A percentile compares a stretch with the other conserved stretches of the same genome.
Evolutionary conservation across 1,140 invertebrate genomes (phyloP).

Genomic region (Bursaphelenchus mucronatus): DNA sequence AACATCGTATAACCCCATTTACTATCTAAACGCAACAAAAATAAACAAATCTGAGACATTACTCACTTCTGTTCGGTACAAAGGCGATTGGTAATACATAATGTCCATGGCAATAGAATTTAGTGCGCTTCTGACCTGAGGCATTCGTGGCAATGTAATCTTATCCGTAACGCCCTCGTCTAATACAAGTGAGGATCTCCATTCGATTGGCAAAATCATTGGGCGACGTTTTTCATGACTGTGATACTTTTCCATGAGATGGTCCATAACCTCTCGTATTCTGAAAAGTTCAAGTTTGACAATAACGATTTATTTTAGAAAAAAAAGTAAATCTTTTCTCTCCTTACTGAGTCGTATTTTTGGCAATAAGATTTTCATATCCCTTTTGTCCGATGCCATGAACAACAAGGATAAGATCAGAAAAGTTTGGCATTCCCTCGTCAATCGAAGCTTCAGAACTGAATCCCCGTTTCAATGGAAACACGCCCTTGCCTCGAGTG

Average conservation of each 20-base stretch:
- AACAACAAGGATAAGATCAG: constrained; percentile 57
- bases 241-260: constrained; percentile 56
- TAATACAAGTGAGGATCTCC: constrained; percentile 47
- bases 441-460: constrained; percentile 26
- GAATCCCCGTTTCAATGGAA: constrained; percentile 24
- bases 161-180: constrained; percentile 52
- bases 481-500: constrained; percentile 30
- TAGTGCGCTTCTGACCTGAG: constrained; percentile 40
- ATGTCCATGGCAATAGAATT: constrained; percentile 73
- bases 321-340: background rate
- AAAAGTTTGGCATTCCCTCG: constrained; percentile 50
- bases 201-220: constrained; percentile 58
- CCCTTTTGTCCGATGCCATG: constrained; percentile 61
- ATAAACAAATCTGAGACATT: background rate
- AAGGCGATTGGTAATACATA: constrained; percentile 75
- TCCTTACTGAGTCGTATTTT: constrained; percentile 57
- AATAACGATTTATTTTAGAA: constrained; percentile 6
- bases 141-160: constrained; percentile 56
- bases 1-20: constrained; percentile 68
- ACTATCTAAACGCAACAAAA: constrained; percentile 66
- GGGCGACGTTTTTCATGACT: constrained; percentile 55
- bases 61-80: constrained; percentile 71
- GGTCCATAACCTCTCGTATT: constrained; percentile 51
- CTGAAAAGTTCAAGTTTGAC: constrained; percentile 27
- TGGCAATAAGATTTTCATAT: constrained; percentile 60